Conservation (phyloP, 2,797 vertebrate genomes). For the Acipenser transmontanus region DNA sequence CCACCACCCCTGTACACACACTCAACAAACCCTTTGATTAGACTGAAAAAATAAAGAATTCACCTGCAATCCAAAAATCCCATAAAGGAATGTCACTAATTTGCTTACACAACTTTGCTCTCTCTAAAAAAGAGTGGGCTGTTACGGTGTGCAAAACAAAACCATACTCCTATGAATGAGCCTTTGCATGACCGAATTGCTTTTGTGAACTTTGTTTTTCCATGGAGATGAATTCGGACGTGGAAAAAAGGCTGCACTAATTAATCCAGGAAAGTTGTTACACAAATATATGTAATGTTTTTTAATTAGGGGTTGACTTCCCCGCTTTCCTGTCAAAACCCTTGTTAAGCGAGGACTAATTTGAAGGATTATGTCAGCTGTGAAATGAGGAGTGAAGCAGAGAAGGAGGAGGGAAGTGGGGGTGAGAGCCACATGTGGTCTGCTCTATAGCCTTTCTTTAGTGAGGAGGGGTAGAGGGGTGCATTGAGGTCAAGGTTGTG, state of each 20-base stretch:
- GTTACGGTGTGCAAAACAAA: too few relatives aligned
- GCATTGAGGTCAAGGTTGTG: background rate
- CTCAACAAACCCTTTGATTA: too few relatives aligned
- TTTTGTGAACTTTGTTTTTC: constrained; percentile 61
- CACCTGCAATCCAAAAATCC: too few relatives aligned
- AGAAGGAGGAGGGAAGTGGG: constrained; percentile 3
- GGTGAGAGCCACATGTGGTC: background rate
- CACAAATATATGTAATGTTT: constrained; percentile 33
- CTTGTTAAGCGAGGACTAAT: constrained; percentile 59
- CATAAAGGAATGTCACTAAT: too few relatives aligned
- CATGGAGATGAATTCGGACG: constrained; percentile 64
- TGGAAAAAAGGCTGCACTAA: constrained; percentile 73
- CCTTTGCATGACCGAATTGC: constrained; percentile 43
- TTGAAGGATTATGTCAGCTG: constrained; percentile 66
- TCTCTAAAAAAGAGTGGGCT: too few relatives aligned
- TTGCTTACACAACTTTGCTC: background rate
- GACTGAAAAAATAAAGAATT: too few relatives aligned
- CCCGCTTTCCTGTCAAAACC: constrained; percentile 66
- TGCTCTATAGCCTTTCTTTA: background rate
- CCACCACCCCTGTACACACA: too few relatives aligned
- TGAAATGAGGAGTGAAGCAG: constrained; percentile 63
- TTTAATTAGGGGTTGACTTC: constrained; percentile 72
- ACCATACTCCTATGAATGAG: constrained; percentile 45
- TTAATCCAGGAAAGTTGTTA: constrained; percentile 71
- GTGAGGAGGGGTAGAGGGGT: constrained; percentile 3